Base-by-base conservation (phyloP, 2,797 vertebrate genomes). In the Sebastes itinus region DNA sequence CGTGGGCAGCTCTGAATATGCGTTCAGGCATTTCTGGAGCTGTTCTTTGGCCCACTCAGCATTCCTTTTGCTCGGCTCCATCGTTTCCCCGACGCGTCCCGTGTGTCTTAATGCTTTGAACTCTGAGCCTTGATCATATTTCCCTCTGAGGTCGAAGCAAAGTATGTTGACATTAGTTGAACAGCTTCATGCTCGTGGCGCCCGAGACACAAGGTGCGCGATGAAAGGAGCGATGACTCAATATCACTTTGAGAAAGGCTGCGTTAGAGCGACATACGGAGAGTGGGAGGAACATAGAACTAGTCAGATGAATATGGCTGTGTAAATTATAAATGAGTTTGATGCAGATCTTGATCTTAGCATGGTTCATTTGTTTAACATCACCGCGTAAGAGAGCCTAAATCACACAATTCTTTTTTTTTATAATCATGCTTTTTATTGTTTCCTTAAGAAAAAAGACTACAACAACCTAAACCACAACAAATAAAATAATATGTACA, bases 1-100 rank as follows among this genome's bases (percentile, higher is more conserved):
- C 59, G 95, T 96, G 95, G 95, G 95, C 83, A 94, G 95, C 77
- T 81, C 77, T 93, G 91, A 96, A 95, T 95, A 95, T 95, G 92
- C 91, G 71, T 88, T 86, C 84, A 91, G 86, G 89, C 87, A 94
- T 95, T 95, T 95, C 82, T 91, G 85, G 82, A 89, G 88, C 77
- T 67, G 83, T 52, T 93, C 81, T 77, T 74, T 87, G 80, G 88
- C 95, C 96, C 94, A 96, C 95, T 93, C 92, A 49, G 87, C 91
- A 95, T 96, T 96, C 95, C 91, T 92, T 70, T 85, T 32, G 35
- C 55, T 86, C 82, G 72, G 70, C 62, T 75, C 32, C 58, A 84
- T 60, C 83, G n/a, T 33, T 35, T 80, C 79, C 56, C 68, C 38
- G 46, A 56, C 46, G 54, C 60, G 66, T 49, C 69, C 33, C 30